Evolutionary conservation across 2,797 vertebrate species (phyloP).

Genomic region (Poeciliopsis gracilis): DNA sequence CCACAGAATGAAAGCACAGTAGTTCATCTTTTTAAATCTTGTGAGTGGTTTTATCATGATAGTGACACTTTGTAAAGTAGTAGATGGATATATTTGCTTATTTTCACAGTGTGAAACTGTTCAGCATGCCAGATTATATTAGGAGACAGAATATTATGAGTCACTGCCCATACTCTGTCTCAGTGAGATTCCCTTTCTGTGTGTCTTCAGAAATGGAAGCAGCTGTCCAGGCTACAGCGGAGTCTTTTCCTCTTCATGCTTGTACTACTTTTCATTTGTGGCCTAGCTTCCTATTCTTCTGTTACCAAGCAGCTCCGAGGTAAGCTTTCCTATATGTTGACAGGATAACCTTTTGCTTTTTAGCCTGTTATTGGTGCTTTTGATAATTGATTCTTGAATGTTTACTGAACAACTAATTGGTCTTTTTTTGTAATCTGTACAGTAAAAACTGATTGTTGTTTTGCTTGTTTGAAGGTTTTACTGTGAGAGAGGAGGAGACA

Average conservation of each 20-base stretch:
- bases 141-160: background rate
- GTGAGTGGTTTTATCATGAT: background rate
- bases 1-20: background rate
- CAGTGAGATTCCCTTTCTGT: background rate
- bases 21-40: background rate
- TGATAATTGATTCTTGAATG: background rate
- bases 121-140: background rate
- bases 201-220: conserved; percentile 92
- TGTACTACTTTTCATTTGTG: conserved; percentile 82
- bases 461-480: conserved; percentile 64
- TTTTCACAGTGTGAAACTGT: background rate
- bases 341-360: background rate
- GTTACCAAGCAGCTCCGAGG: conserved; percentile 83
- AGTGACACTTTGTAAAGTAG: background rate
- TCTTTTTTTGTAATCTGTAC: background rate
- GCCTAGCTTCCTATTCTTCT: conserved; percentile 79
- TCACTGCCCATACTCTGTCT: background rate
- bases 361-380: background rate
- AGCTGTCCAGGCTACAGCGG: conserved; percentile 91
- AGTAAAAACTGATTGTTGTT: background rate
- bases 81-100: background rate
- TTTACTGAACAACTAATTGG: background rate
- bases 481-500: conserved; percentile 43
- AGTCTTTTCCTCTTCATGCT: conserved; percentile 85
- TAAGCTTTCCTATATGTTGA: conserved; percentile 52